Evolutionary conservation across 2,113 vertebrate species (phyloP).

Genomic region (Tachycineta bicolor): DNA sequence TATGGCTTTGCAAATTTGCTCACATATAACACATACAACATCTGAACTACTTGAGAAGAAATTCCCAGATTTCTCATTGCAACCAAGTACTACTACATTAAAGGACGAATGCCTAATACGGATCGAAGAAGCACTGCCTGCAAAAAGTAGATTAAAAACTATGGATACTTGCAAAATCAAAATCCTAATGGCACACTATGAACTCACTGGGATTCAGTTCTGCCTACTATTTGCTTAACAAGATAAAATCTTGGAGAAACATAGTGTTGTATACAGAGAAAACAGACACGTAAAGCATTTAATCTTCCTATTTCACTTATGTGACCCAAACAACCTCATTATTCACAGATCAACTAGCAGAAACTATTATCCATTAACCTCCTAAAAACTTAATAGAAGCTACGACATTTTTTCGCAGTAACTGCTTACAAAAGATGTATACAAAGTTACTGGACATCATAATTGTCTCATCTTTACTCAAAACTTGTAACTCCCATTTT

Average conservation of each 20-base stretch:
- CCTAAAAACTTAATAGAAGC: background rate
- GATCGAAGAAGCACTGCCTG: background rate
- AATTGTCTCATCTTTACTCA: background rate
- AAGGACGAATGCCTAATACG: background rate
- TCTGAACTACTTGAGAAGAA: background rate
- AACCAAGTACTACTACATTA: background rate
- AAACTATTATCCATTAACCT: background rate
- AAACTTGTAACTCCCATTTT: background rate
- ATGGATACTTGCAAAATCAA: background rate
- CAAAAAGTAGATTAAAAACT: background rate
- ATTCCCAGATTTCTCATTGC: background rate
- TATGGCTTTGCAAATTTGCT: background rate
- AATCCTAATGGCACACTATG: background rate
- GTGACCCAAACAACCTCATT: background rate
- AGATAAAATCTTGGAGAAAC: background rate
- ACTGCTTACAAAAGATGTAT: background rate
- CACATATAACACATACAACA: background rate
- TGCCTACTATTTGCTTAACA: background rate
- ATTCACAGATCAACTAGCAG: background rate
- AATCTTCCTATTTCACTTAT: background rate
- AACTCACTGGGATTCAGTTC: background rate
- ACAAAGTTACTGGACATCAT: background rate
- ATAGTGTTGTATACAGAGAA: background rate
- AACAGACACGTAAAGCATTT: background rate
- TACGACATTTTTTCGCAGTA: background rate